Percentiles rank a stretch among this genome's conserved stretches.
Conservation (phyloP, 2,888 invertebrate species). For the Tillus elongatus region DNA sequence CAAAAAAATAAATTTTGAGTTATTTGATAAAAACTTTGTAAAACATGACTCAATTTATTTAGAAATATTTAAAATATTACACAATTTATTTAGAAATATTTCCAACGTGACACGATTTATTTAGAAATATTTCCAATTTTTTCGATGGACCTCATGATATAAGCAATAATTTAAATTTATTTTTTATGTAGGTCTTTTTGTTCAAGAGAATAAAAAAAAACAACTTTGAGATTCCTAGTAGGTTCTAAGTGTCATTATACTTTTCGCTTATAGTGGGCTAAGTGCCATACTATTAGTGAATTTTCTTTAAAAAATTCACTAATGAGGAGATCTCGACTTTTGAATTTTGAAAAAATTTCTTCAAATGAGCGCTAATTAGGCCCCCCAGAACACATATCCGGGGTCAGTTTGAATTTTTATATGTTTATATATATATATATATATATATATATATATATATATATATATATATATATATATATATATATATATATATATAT, state of each 20-base stretch:
- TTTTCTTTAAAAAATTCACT: neutral
- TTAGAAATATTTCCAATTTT: constrained; percentile 1
- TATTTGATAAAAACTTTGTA: constrained; percentile 1
- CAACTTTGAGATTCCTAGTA: neutral
- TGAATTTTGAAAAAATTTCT: no score
- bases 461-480: no score
- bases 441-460: no score
- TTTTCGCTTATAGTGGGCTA: neutral
- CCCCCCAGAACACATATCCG: no score
- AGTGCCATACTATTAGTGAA: constrained; percentile 3
- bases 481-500: no score
- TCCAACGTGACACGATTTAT: no score
- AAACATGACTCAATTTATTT: neutral
- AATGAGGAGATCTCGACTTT: no score
- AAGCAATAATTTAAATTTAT: constrained; percentile 1
- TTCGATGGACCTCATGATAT: constrained; percentile 1
- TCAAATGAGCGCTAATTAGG: no score
- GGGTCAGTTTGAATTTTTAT: no score
- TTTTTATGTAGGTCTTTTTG: constrained; percentile 2
- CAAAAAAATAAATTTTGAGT: neutral
- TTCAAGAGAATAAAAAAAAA: constrained; percentile 3
- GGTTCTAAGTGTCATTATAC: constrained; percentile 3
- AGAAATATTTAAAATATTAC: no score
- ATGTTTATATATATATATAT: no score
- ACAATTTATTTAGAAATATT: no score